Evolutionary conservation across 2,113 vertebrate genomes (phyloP).

Genomic region (Paramormyrops kingsleyae): DNA sequence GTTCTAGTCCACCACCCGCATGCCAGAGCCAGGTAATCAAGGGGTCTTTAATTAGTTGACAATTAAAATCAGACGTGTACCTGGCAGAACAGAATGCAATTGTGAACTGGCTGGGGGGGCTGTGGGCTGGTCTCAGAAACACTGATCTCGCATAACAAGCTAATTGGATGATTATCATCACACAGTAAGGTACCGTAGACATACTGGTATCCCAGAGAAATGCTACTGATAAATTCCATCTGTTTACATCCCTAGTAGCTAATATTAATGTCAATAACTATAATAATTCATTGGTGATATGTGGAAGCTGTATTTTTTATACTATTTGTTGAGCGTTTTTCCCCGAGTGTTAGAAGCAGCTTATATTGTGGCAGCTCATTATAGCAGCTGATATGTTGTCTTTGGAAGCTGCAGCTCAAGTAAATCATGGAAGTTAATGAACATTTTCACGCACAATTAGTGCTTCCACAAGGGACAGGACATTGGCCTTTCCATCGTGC

Average conservation of each 20-base stretch:
- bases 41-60: neutral
- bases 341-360: neutral
- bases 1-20: neutral
- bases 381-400: constrained; percentile 29
- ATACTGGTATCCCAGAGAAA: neutral
- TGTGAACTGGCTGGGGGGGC: neutral
- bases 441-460: constrained; percentile 52
- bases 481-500: constrained; percentile 23
- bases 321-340: neutral
- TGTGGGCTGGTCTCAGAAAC: neutral
- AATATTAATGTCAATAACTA: neutral
- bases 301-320: neutral
- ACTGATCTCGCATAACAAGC: neutral
- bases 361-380: constrained; percentile 23
- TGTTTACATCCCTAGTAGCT: neutral
- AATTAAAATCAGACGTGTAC: neutral
- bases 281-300: neutral
- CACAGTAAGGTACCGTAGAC: neutral
- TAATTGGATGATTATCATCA: constrained; percentile 2
- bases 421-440: constrained; percentile 48
- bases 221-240: neutral
- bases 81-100: neutral
- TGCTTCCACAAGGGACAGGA: constrained; percentile 29
- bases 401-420: constrained; percentile 37
- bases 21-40: neutral